Evolutionary conservation across 1,140 invertebrate species (phyloP).

Genomic region (Sipha flava): DNA sequence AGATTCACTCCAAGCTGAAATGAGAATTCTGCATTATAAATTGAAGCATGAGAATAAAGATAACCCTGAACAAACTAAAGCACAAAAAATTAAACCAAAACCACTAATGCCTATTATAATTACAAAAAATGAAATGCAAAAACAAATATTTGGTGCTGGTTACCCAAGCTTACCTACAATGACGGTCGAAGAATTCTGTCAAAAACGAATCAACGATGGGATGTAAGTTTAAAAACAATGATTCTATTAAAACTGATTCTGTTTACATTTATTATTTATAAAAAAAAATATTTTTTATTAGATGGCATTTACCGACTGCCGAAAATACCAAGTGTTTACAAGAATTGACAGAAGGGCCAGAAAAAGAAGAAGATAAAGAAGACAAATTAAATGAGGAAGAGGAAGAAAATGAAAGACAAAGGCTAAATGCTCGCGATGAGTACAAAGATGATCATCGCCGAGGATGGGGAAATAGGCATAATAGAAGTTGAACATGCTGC

Average conservation of each 20-base stretch:
- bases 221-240: conserved; percentile 48
- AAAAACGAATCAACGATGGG: conserved; percentile 73
- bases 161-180: conserved; percentile 88
- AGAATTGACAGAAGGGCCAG: conserved; percentile 42
- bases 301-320: conserved; percentile 43
- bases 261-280: not conserved
- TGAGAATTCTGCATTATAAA: conserved; percentile 47
- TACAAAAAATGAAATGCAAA: conserved; percentile 79
- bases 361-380: conserved; percentile 49
- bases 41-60: conserved; percentile 60
- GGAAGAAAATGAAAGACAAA: conserved; percentile 65
- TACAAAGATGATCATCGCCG: conserved; percentile 83
- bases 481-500: conserved; percentile 57
- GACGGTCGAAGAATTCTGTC: conserved; percentile 93
- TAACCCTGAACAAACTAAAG: conserved; percentile 40
- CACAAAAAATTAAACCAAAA: conserved; percentile 35
- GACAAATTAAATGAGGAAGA: conserved; percentile 53
- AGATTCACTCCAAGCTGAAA: conserved; percentile 60
- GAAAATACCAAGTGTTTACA: conserved; percentile 34
- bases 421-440: conserved; percentile 71
- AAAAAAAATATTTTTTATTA: conserved; percentile 14
- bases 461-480: conserved; percentile 80
- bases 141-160: conserved; percentile 85
- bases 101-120: conserved; percentile 87
- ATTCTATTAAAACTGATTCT: not conserved